phyloP scores from a whole-genome alignment of 2,888 invertebrate species.

The Timema podura region DNA sequence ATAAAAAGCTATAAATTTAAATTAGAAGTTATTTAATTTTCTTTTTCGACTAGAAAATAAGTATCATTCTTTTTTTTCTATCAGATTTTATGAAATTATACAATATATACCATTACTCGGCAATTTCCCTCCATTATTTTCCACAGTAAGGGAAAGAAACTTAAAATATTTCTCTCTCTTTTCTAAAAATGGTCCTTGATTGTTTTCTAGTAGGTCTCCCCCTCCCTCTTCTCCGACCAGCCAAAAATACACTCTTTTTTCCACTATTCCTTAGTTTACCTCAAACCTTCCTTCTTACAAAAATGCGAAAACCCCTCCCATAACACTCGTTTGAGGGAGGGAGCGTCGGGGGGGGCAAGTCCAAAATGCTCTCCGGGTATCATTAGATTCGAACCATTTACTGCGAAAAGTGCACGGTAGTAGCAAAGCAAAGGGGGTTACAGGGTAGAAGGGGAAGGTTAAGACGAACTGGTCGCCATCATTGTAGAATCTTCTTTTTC shows the following conservation, averaged over 20 bases:
- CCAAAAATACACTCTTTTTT: background rate
- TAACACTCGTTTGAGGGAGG: no score
- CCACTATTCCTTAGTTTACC: background rate
- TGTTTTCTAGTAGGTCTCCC: slow-evolving; percentile 6
- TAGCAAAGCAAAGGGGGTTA: background rate
- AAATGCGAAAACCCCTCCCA: no score
- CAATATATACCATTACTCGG: no score
- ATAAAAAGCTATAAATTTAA: no score
- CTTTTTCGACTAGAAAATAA: no score
- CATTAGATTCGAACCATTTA: slow-evolving; percentile 24
- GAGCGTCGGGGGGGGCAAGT: no score
- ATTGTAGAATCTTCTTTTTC: no score
- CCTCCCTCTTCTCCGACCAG: background rate
- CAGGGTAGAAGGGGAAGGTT: background rate
- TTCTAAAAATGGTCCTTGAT: slow-evolving; percentile 9
- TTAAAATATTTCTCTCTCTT: background rate
- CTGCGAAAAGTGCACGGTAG: slow-evolving; percentile 18
- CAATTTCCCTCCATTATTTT: no score
- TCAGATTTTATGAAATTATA: no score
- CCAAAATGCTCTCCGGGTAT: slow-evolving; percentile 13
- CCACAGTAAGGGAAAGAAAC: no score
- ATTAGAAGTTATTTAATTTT: no score
- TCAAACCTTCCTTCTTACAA: background rate
- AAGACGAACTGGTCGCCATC: slow-evolving; percentile 14
- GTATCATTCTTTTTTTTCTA: no score